phyloP scores from a whole-genome alignment of 2,797 vertebrate genomes.

The Anabas testudineus region DNA sequence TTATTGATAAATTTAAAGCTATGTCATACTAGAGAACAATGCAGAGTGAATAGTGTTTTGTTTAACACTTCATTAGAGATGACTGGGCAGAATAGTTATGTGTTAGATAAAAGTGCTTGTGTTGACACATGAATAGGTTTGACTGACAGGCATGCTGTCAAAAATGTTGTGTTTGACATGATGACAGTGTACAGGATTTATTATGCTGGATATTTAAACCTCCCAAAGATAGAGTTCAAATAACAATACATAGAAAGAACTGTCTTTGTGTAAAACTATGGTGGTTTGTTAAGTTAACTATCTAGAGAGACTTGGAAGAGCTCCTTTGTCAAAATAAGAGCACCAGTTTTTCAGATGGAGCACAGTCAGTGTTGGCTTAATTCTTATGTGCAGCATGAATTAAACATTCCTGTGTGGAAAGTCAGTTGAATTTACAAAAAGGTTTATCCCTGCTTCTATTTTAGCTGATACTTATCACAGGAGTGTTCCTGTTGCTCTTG shows the following conservation, averaged over 20 bases:
- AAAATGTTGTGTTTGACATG: neutral
- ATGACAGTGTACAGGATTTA: neutral
- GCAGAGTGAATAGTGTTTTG: neutral
- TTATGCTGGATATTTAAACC: neutral
- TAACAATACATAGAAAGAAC: neutral
- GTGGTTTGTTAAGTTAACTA: neutral
- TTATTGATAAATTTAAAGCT: slow-evolving; percentile 20
- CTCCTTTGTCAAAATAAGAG: neutral
- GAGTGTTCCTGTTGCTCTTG: slow-evolving; percentile 1
- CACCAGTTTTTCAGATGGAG: slow-evolving; percentile 1
- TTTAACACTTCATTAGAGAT: neutral
- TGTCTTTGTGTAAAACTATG: slow-evolving; percentile 1
- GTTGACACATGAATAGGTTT: slow-evolving; percentile 3
- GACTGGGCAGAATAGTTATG: neutral
- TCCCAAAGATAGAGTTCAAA: neutral
- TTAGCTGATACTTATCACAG: slow-evolving; percentile 11
- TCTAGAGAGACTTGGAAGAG: neutral
- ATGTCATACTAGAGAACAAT: slow-evolving; percentile 24
- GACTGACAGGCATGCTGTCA: slow-evolving; percentile 7
- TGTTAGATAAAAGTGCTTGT: neutral
- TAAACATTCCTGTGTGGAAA: neutral
- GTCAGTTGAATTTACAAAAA: neutral
- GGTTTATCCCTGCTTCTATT: neutral
- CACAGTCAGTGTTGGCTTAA: neutral
- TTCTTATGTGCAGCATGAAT: neutral